A percentile compares a stretch with the other conserved stretches of the same genome.
Evolutionary conservation across 2,888 invertebrate genomes (phyloP).

Genomic region (Polyommatus icarus): DNA sequence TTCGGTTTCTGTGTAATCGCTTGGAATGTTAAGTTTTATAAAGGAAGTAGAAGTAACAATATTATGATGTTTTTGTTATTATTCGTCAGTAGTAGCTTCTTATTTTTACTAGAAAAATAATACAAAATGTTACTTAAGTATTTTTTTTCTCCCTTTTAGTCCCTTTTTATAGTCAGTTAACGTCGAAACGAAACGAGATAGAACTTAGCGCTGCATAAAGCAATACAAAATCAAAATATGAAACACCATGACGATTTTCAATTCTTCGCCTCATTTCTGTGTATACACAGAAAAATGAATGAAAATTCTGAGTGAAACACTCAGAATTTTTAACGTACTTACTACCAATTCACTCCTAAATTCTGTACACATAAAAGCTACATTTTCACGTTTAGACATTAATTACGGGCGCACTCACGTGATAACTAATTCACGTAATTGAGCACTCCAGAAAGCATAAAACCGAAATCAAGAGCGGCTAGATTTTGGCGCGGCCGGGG

Average conservation of each 20-base stretch:
- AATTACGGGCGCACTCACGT: constrained; percentile 39
- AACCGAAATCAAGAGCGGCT: constrained; percentile 61
- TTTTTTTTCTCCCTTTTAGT: too few species aligned
- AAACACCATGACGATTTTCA: not conserved
- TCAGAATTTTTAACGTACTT: not conserved
- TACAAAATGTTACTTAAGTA: too few species aligned
- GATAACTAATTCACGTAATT: constrained; percentile 58
- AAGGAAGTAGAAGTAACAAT: too few species aligned
- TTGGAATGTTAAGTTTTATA: too few species aligned
- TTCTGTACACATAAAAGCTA: constrained; percentile 1
- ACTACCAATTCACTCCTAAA: not conserved
- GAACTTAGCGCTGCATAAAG: too few species aligned
- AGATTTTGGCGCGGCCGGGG: constrained; percentile 55
- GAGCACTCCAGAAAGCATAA: constrained; percentile 56
- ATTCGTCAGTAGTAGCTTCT: too few species aligned
- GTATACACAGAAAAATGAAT: too few species aligned
- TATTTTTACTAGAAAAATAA: too few species aligned
- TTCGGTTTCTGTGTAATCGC: not conserved
- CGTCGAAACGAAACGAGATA: too few species aligned
- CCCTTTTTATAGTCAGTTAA: too few species aligned
- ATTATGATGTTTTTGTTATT: too few species aligned
- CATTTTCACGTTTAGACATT: constrained; percentile 29
- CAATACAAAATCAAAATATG: too few species aligned
- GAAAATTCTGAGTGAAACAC: not conserved
- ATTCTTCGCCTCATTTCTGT: not conserved